Base-by-base conservation (phyloP, 2,797 vertebrate genomes). In the Yasuhikotakia modesta region DNA sequence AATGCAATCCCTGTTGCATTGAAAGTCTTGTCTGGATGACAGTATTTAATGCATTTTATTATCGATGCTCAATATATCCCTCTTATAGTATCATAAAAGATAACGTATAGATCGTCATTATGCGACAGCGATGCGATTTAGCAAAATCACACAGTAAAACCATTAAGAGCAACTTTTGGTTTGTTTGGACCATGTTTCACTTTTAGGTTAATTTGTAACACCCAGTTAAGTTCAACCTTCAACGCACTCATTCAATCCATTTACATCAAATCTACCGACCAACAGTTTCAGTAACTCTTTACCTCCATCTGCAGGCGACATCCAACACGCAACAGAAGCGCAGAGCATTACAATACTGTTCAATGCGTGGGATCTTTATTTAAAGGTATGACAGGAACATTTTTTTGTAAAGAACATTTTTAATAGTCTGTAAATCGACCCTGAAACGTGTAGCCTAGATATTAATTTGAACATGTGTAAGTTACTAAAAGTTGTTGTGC, bases 1-100 rank as follows among this genome's bases (percentile, higher is more conserved):
- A 86, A 85, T 60, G 80, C 32, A 71, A 70, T 79, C 67, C 76
- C 58, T 55, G 76, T 81, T 81, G 80, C 79, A 77, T 76, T 83
- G 78, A 82, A 80, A 83, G 76, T 77, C 66, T 80, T 76, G 61
- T 35, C 76, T 69, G 66, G 50, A 73, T 71, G 73, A 46, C 60
- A 66, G 69, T 53, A 75, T 72, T 84, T 57, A 55, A 58, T 46
- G 58, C 46, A 19, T 45, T 76, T 61, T 73, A n/a, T 70, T 67
- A 57, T 63, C 71, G 32, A 76, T 71, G 22, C 68, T 81, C 78
- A 76, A 80, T 73, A 70, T 70, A 76, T 63, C 73, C 50, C 57
- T 76, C 48, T 8, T 79, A 27, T 55, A 67, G 66, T 24, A 63
- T 65, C 24, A 71, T 0, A 74, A 39, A 74, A 70, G 57, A 7